These are phyloP conservation scores for Morelia viridis DNA, from an alignment of 2,797 vertebrate genomes.

Conservation along the genomic window DNA sequence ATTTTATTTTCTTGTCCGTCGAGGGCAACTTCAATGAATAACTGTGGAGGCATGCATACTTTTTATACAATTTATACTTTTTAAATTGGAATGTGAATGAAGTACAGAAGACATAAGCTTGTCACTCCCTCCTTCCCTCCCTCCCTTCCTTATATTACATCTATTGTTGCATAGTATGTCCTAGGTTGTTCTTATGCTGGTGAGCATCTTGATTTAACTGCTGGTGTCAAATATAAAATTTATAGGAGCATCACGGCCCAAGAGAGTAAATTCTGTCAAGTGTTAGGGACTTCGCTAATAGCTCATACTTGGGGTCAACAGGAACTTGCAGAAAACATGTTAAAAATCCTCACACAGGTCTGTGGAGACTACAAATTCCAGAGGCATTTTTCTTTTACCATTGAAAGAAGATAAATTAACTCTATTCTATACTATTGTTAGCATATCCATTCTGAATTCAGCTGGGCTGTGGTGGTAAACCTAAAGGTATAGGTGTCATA, in stretches of 20 bases:
- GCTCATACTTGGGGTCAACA: slow-evolving; percentile 20
- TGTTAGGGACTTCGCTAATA: slow-evolving; percentile 43
- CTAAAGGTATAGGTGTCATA: background rate
- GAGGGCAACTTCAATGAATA: slow-evolving; percentile 69
- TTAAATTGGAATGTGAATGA: slow-evolving; percentile 63
- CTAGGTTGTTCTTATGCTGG: slow-evolving; percentile 49
- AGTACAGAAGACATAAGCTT: slow-evolving; percentile 17
- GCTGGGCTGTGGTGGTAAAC: slow-evolving; percentile 9
- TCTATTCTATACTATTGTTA: slow-evolving; percentile 11
- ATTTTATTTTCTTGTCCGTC: slow-evolving; percentile 70
- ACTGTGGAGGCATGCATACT: slow-evolving; percentile 43
- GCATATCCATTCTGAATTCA: background rate
- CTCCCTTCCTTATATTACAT: slow-evolving; percentile 57
- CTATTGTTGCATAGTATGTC: slow-evolving; percentile 62
- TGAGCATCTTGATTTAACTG: slow-evolving; percentile 52
- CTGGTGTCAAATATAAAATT: slow-evolving; percentile 66
- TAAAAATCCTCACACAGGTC: slow-evolving; percentile 28
- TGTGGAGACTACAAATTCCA: slow-evolving; percentile 11
- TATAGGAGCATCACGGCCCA: slow-evolving; percentile 54
- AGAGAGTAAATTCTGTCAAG: slow-evolving; percentile 54
- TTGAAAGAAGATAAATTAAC: background rate
- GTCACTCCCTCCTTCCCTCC: slow-evolving; percentile 48
- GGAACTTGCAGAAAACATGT: slow-evolving; percentile 47
- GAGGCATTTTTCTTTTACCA: background rate
- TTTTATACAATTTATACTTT: slow-evolving; percentile 67